These are phyloP conservation scores for Pempheris klunzingeri DNA, from an alignment of 2,797 vertebrate species.

Conservation along the genomic window DNA sequence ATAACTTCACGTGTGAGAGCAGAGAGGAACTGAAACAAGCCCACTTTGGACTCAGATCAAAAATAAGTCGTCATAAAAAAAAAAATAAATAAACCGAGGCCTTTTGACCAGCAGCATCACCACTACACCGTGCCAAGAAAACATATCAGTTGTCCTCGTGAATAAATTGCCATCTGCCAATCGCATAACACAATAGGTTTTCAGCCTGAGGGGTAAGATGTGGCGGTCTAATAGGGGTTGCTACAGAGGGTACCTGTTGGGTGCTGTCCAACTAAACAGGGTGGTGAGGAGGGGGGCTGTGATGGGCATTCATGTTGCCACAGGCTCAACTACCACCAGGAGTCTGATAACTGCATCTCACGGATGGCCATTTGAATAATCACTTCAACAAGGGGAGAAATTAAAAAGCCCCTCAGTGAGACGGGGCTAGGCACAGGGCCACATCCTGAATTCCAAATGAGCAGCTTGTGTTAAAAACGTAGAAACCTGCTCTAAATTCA, in stretches of 20 bases:
- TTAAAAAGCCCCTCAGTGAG: constrained; percentile 85
- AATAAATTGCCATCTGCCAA: constrained; percentile 76
- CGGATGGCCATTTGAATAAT: constrained; percentile 87
- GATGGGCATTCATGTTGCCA: constrained; percentile 79
- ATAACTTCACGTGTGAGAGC: constrained; percentile 47
- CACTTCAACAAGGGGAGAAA: constrained; percentile 86
- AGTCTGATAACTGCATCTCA: constrained; percentile 86
- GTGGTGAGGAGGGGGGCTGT: constrained; percentile 50
- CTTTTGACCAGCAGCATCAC: constrained; percentile 65
- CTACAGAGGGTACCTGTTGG: constrained; percentile 79
- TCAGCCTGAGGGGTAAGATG: constrained; percentile 67
- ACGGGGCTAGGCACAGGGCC: constrained; percentile 75
- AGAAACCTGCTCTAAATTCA: constrained; percentile 59
- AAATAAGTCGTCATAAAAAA: constrained; percentile 62
- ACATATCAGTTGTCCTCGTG: constrained; percentile 56
- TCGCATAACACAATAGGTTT: constrained; percentile 69
- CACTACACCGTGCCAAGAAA: constrained; percentile 51
- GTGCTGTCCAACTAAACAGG: constrained; percentile 73
- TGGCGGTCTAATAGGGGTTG: constrained; percentile 76
- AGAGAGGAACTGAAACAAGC: constrained; percentile 43
- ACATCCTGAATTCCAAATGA: constrained; percentile 83
- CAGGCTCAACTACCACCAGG: constrained; percentile 83
- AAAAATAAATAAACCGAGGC: constrained; percentile 55
- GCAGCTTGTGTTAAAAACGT: constrained; percentile 68
- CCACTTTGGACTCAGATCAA: constrained; percentile 56